Percentiles rank a stretch among this genome's conserved stretches.
phyloP scores from a whole-genome alignment of 2,797 vertebrate species.

The Urophycis tenuis region DNA sequence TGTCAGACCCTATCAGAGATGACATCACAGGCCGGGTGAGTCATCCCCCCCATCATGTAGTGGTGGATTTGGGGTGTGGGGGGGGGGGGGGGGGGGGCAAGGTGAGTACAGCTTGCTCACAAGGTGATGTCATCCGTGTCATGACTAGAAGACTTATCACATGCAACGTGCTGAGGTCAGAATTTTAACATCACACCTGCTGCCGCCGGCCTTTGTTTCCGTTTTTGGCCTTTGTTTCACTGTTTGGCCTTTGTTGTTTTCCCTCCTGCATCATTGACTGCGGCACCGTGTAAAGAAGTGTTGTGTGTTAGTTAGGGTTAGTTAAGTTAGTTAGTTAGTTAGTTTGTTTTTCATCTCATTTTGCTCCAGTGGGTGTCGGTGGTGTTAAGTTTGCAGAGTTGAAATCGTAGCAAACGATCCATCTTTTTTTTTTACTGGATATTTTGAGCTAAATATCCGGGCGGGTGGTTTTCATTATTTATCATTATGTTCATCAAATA shows the following conservation, averaged over 20 bases:
- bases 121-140: constrained; percentile 44
- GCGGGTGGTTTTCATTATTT: neutral
- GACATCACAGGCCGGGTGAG: neutral
- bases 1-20: neutral
- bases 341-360: too few species aligned
- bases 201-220: neutral
- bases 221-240: too few species aligned
- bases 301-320: too few species aligned
- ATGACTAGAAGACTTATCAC: neutral
- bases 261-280: neutral
- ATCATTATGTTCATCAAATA: neutral
- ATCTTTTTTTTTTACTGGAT: too few species aligned
- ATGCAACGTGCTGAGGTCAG: constrained; percentile 35
- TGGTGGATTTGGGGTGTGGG: neutral
- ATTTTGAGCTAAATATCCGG: too few species aligned
- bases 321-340: too few species aligned
- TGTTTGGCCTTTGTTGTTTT: neutral
- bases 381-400: too few species aligned
- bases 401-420: too few species aligned
- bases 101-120: constrained; percentile 36
- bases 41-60: constrained; percentile 1
- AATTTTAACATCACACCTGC: constrained; percentile 4
- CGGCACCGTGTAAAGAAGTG: neutral
- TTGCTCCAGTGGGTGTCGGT: too few species aligned
- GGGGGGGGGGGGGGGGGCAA: constrained; percentile 5